These are phyloP conservation scores for Peromyscus polionotus DNA, from an alignment of 2,113 vertebrate species.

Conservation along the genomic window DNA sequence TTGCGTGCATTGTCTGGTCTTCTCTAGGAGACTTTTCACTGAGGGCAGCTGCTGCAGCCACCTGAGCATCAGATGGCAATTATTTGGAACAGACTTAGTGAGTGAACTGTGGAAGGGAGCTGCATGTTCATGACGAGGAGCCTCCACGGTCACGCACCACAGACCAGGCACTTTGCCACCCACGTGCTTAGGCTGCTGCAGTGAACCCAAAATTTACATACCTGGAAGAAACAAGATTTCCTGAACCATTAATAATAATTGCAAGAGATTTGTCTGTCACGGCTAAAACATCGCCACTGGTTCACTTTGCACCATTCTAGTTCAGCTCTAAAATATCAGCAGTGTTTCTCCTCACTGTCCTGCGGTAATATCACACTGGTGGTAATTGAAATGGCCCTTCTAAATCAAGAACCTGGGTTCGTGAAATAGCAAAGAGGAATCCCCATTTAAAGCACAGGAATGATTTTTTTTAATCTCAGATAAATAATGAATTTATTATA, in stretches of 20 bases:
- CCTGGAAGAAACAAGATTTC: constrained; percentile 64
- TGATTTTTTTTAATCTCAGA: neutral
- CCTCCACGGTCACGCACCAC: constrained; percentile 9
- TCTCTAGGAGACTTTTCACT: neutral
- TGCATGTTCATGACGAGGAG: neutral
- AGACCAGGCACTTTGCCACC: constrained; percentile 3
- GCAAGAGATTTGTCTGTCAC: neutral
- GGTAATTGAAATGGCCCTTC: neutral
- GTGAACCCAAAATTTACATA: constrained; percentile 53
- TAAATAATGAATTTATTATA: constrained; percentile 12
- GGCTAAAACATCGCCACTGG: neutral
- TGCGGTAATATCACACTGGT: neutral
- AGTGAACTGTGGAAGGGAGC: neutral
- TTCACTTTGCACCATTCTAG: neutral
- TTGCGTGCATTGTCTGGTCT: constrained; percentile 52
- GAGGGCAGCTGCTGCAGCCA: constrained; percentile 17
- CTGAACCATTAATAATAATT: constrained; percentile 54
- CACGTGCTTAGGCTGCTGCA: constrained; percentile 26
- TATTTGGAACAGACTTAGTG: constrained; percentile 50
- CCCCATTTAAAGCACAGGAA: neutral
- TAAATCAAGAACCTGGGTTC: neutral
- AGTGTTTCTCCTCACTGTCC: neutral
- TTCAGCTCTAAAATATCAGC: neutral
- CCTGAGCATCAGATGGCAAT: constrained; percentile 22
- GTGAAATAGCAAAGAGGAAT: neutral